These are phyloP conservation scores for Pithecia hirsuta DNA, from an alignment of 2,797 vertebrate species.

Conservation along the genomic window DNA sequence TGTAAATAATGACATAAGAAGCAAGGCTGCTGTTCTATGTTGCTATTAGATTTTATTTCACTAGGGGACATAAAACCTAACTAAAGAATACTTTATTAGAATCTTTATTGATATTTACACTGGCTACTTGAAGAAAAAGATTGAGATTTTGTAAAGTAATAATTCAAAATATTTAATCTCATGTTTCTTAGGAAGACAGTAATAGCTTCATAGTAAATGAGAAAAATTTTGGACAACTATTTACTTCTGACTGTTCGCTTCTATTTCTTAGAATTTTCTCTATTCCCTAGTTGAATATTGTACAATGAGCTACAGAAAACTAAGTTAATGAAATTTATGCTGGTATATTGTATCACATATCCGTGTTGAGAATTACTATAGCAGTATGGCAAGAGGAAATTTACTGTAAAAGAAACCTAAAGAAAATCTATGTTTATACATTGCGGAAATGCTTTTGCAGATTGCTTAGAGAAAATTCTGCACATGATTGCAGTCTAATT, in stretches of 20 bases:
- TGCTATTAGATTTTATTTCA: background rate
- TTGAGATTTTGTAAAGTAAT: background rate
- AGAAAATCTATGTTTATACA: background rate
- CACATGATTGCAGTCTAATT: background rate
- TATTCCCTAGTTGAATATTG: background rate
- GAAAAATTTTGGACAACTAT: background rate
- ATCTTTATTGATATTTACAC: background rate
- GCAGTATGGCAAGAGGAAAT: background rate
- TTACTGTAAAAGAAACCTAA: background rate
- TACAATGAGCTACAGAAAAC: background rate
- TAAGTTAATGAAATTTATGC: background rate
- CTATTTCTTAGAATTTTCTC: background rate
- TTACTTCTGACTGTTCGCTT: background rate
- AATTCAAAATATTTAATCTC: conserved; percentile 3
- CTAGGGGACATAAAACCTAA: background rate
- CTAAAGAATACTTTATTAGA: background rate
- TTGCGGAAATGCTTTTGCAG: background rate
- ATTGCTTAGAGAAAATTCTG: background rate
- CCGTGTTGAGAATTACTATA: background rate
- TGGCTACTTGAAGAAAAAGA: background rate
- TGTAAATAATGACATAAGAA: background rate
- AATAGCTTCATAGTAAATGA: background rate
- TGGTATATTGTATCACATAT: background rate
- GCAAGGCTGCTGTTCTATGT: background rate
- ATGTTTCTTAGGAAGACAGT: background rate